phyloP scores from a whole-genome alignment of 1,140 invertebrate genomes.

The Mactra quadrangularis region DNA sequence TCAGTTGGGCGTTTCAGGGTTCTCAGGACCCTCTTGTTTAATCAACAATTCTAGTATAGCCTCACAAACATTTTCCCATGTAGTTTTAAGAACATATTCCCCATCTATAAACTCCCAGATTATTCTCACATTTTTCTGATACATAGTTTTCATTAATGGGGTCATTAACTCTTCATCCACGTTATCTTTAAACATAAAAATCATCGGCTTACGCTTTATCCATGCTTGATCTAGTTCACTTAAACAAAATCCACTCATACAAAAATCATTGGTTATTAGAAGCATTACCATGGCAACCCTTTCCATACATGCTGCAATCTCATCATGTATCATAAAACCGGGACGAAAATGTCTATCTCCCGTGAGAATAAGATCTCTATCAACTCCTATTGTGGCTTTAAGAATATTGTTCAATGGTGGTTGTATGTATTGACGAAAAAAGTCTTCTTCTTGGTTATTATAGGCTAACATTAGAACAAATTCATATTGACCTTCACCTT shows the following conservation, averaged over 20 bases:
- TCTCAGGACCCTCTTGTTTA: no score
- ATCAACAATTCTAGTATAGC: slow-evolving; percentile 26
- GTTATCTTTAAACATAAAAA: not conserved
- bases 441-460: slow-evolving; percentile 15
- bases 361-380: not conserved
- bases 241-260: not conserved
- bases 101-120: not conserved
- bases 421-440: not conserved
- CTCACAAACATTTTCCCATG: slow-evolving; percentile 25
- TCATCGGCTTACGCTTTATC: not conserved
- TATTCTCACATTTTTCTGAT: not conserved
- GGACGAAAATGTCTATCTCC: slow-evolving; percentile 20
- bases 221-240: slow-evolving; percentile 7
- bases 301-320: not conserved
- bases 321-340: slow-evolving; percentile 7
- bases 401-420: not conserved
- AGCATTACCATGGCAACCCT: not conserved
- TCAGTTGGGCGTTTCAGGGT: no score
- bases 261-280: slow-evolving; percentile 7
- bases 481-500: slow-evolving; percentile 6
- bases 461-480: not conserved
- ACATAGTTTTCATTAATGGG: not conserved
- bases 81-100: slow-evolving; percentile 22
- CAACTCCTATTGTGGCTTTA: not conserved
- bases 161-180: slow-evolving; percentile 1